A percentile compares a stretch with the other conserved stretches of the same genome.
Evolutionary conservation across 2,797 vertebrate species (phyloP).

Genomic region (Vultur gryphus): DNA sequence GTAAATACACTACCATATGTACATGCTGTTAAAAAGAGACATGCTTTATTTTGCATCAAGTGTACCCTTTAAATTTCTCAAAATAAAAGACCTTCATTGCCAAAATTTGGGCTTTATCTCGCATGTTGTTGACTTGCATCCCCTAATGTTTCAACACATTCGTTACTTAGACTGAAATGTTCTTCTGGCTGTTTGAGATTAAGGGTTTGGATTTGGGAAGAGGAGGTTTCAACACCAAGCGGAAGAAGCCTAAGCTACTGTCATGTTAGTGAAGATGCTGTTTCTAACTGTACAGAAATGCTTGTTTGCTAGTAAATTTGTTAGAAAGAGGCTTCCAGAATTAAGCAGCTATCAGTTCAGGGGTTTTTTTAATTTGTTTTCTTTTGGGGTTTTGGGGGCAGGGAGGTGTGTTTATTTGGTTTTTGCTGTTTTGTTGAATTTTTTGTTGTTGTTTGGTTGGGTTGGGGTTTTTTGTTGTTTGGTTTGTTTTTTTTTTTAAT

Average conservation of each 20-base stretch:
- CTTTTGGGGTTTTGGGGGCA: accelerated
- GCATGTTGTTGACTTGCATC: not conserved
- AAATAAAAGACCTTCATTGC: not conserved
- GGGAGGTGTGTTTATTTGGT: accelerated
- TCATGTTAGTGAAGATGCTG: not conserved
- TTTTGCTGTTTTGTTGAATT: accelerated
- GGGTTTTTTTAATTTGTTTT: not conserved
- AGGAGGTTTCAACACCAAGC: not conserved
- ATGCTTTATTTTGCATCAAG: not conserved
- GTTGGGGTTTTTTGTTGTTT: not conserved
- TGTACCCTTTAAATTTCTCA: not conserved
- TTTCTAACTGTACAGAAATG: not conserved
- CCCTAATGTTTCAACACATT: not conserved
- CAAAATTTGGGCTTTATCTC: not conserved
- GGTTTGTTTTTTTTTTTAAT: not conserved
- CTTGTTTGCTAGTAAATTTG: not conserved
- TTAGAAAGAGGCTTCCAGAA: not conserved
- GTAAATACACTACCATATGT: not conserved
- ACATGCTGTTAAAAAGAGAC: not conserved
- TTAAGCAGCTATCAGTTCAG: not conserved
- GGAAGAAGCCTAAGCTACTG: not conserved
- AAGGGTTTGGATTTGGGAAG: not conserved
- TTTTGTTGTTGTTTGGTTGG: not conserved
- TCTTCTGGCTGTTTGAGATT: not conserved
- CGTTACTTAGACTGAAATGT: not conserved